Conservation (phyloP, 1,140 invertebrate species). For the Ceratosolen solmsi region DNA sequence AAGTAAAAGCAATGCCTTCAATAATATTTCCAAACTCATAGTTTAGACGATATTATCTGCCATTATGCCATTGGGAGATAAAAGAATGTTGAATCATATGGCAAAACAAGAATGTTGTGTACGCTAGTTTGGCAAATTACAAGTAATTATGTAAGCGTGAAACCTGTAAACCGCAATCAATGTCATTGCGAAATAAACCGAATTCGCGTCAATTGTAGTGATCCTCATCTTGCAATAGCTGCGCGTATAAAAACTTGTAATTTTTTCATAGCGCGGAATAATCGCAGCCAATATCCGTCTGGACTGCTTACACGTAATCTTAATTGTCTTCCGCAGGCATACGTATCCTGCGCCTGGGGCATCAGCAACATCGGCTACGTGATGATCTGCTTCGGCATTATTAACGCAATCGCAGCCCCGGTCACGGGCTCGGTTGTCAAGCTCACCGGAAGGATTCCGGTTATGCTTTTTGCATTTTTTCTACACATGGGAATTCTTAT, state of each 20-base stretch:
- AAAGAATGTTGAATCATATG: not conserved
- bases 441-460: slow-evolving; percentile 83
- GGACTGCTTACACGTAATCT: slow-evolving; percentile 19
- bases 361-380: slow-evolving; percentile 92
- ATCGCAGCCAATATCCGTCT: not conserved
- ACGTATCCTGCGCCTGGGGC: slow-evolving; percentile 90
- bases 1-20: no score
- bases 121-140: not conserved
- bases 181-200: not conserved
- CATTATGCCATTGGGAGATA: not conserved
- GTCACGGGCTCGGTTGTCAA: slow-evolving; percentile 86
- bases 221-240: not conserved
- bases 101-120: not conserved
- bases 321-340: slow-evolving; percentile 79
- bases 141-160: not conserved
- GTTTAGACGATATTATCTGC: no score
- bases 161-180: not conserved
- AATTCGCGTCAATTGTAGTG: not conserved
- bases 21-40: no score
- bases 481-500: slow-evolving; percentile 81
- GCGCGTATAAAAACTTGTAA: not conserved
- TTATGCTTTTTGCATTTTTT: slow-evolving; percentile 82
- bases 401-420: slow-evolving; percentile 87
- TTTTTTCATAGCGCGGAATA: slow-evolving; percentile 6
- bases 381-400: slow-evolving; percentile 91